A percentile compares a stretch with the other conserved stretches of the same genome.
These are phyloP conservation scores for Rhimphoctona megacephalus DNA, from an alignment of 2,888 invertebrate species.

Conservation along the genomic window DNA sequence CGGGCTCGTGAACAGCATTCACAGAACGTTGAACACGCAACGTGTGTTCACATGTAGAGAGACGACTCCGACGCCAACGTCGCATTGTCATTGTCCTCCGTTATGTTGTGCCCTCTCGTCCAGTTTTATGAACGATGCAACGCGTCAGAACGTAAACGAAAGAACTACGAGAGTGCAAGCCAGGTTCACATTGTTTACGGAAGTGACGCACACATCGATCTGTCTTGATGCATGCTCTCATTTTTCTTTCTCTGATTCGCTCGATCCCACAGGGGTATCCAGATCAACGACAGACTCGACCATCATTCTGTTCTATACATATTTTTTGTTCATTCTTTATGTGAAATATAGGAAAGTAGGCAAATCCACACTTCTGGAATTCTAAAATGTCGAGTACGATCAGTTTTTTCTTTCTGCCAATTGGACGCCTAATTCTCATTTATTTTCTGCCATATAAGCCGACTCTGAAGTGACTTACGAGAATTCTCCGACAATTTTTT, in stretches of 20 bases:
- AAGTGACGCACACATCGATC: constrained; percentile 76
- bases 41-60: constrained; percentile 23
- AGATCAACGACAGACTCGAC: constrained; percentile 52
- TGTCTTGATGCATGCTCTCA: constrained; percentile 51
- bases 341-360: too few species aligned
- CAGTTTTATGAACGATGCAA: constrained; percentile 14
- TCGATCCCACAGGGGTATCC: constrained; percentile 51
- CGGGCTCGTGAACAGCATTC: constrained; percentile 69
- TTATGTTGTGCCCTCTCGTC: constrained; percentile 9
- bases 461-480: background rate
- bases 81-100: constrained; percentile 4
- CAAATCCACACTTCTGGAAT: too few species aligned
- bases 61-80: constrained; percentile 29
- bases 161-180: constrained; percentile 44
- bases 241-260: constrained; percentile 8
- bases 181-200: constrained; percentile 73
- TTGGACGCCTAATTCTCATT: background rate
- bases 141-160: constrained; percentile 32
- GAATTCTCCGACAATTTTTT: background rate
- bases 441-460: background rate
- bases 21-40: constrained; percentile 67
- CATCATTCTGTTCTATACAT: background rate
- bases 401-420: background rate
- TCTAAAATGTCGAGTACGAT: too few species aligned
- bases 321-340: too few species aligned